Percentiles rank a stretch among this genome's conserved stretches.
These are phyloP conservation scores for Exocentrus adspersus DNA, from an alignment of 2,888 invertebrate genomes.

Conservation along the genomic window DNA sequence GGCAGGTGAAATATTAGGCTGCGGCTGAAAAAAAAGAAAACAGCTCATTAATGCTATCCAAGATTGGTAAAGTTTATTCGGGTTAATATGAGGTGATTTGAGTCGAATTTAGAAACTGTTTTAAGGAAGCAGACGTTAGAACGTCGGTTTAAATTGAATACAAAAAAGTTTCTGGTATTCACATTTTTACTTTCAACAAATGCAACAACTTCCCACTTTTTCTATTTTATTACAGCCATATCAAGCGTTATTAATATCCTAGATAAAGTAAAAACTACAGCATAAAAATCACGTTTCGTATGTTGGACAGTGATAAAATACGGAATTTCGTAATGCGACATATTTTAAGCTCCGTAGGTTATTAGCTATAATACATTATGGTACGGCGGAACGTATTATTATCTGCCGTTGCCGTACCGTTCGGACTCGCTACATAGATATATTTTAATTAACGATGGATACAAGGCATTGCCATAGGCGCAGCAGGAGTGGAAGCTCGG, in stretches of 20 bases:
- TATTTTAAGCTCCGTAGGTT: slow-evolving; percentile 9
- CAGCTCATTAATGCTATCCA: not conserved
- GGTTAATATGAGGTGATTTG: too few relatives aligned
- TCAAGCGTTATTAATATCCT: slow-evolving; percentile 1
- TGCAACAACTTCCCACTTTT: too few relatives aligned
- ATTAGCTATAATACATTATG: slow-evolving; percentile 10
- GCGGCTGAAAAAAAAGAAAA: not conserved
- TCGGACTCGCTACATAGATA: slow-evolving; percentile 1
- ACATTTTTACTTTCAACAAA: too few relatives aligned
- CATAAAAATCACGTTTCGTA: slow-evolving; percentile 10
- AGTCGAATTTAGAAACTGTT: too few relatives aligned
- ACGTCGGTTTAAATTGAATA: too few relatives aligned
- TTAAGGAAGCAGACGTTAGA: too few relatives aligned
- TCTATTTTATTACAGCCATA: too few relatives aligned
- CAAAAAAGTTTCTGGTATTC: too few relatives aligned
- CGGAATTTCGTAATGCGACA: slow-evolving; percentile 18
- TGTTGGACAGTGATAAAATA: slow-evolving; percentile 16
- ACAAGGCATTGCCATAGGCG: not conserved
- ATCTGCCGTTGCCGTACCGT: slow-evolving; percentile 1
- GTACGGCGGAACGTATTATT: slow-evolving; percentile 11
- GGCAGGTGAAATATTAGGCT: not conserved
- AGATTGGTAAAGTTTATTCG: too few relatives aligned
- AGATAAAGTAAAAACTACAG: not conserved
- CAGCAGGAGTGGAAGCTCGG: not conserved
- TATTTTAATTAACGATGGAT: slow-evolving; percentile 5